Evolutionary conservation across 2,888 invertebrate genomes (phyloP).

Genomic region (Ophion ellenae): DNA sequence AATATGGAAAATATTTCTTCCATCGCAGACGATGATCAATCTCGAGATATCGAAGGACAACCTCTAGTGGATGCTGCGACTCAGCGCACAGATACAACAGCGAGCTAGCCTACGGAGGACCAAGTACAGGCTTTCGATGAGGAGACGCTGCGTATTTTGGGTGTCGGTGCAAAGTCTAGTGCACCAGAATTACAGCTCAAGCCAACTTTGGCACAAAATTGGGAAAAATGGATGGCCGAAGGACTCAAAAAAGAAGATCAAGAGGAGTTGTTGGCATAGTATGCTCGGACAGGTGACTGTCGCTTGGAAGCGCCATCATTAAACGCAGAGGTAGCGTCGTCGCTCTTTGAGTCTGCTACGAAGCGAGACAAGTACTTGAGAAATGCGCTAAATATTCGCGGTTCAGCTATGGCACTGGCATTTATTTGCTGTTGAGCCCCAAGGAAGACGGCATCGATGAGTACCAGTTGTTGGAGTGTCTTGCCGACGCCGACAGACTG

Average conservation of each 20-base stretch:
- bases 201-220: slow-evolving; percentile 51
- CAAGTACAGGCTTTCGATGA: slow-evolving; percentile 55
- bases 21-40: slow-evolving; percentile 17
- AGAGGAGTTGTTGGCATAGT: slow-evolving; percentile 41
- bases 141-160: slow-evolving; percentile 54
- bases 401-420: slow-evolving; percentile 57
- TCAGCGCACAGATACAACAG: background rate
- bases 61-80: slow-evolving; percentile 34
- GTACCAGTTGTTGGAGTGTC: slow-evolving; percentile 29
- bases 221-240: slow-evolving; percentile 55
- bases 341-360: slow-evolving; percentile 41
- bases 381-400: slow-evolving; percentile 55
- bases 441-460: slow-evolving; percentile 51
- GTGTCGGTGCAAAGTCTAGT: slow-evolving; percentile 48
- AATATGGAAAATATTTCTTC: slow-evolving; percentile 18
- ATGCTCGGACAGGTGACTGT: slow-evolving; percentile 48
- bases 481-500: slow-evolving; percentile 56
- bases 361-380: slow-evolving; percentile 57
- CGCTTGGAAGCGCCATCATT: slow-evolving; percentile 55
- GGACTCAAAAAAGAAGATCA: slow-evolving; percentile 62
- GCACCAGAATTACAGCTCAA: slow-evolving; percentile 51
- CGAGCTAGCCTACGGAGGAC: slow-evolving; percentile 13
- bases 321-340: slow-evolving; percentile 53
- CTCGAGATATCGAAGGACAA: slow-evolving; percentile 47
- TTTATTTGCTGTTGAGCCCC: slow-evolving; percentile 39